phyloP scores from a whole-genome alignment of 1,140 invertebrate genomes.

The Brachionus paranguensis region DNA sequence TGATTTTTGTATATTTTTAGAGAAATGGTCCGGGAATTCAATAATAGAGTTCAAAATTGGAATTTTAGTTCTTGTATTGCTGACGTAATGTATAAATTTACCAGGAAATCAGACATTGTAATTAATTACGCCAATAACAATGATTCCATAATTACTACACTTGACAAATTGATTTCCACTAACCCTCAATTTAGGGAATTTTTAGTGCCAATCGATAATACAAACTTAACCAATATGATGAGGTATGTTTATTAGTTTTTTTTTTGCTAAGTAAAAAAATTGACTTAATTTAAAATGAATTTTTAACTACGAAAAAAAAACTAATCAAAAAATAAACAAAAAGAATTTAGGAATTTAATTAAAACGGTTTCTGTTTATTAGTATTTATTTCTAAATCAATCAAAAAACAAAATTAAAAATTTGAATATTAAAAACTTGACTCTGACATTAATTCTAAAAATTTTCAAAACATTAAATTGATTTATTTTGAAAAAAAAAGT shows the following conservation, averaged over 20 bases:
- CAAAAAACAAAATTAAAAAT: background rate
- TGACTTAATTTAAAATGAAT: background rate
- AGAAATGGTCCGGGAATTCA: slow-evolving; percentile 1
- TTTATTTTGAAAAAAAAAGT: no score
- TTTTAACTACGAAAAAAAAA: background rate
- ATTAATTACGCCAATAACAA: slow-evolving; percentile 12
- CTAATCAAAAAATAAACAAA: background rate
- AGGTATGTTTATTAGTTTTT: background rate
- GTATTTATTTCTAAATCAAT: background rate
- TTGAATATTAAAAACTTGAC: no score
- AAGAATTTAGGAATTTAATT: background rate
- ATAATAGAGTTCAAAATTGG: background rate
- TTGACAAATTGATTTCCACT: background rate
- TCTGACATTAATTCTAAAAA: no score
- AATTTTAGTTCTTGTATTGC: slow-evolving; percentile 8
- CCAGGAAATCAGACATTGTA: background rate
- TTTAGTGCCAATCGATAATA: background rate
- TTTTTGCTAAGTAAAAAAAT: background rate
- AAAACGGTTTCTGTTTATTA: background rate
- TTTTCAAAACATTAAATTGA: no score
- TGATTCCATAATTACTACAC: background rate
- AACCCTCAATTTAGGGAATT: slow-evolving; percentile 28
- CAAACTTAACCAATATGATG: background rate
- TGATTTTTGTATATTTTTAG: background rate
- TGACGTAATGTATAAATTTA: background rate